A percentile compares a stretch with the other conserved stretches of the same genome.
These are phyloP conservation scores for Holothuria scabra DNA, from an alignment of 53 echinoderm and acorn worm species.

Conservation along the genomic window DNA sequence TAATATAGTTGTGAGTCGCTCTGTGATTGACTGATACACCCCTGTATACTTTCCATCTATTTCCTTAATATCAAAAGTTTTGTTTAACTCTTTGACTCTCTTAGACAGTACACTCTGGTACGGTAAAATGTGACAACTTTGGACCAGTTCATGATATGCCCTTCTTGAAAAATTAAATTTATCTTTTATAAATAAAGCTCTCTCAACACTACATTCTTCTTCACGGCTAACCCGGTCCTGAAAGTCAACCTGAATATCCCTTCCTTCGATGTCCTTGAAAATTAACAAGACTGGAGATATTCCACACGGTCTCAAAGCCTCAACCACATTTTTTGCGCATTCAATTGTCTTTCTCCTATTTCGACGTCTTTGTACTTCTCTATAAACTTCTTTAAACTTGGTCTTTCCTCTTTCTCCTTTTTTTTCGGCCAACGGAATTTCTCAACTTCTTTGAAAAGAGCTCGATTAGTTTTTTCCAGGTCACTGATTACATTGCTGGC, in stretches of 20 bases:
- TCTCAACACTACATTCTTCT: background rate
- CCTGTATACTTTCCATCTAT: background rate
- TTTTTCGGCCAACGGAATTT: background rate
- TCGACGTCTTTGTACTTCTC: background rate
- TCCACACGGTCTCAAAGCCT: background rate
- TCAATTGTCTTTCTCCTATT: background rate
- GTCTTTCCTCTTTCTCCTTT: background rate
- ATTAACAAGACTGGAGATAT: conserved; percentile 5
- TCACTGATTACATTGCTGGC: background rate
- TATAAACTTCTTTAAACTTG: background rate
- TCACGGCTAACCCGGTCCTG: background rate
- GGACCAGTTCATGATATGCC: conserved; percentile 9
- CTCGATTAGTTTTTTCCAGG: background rate
- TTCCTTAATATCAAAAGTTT: background rate
- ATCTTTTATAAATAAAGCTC: background rate
- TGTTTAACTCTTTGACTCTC: background rate
- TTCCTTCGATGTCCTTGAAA: background rate
- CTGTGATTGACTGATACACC: conserved; percentile 6
- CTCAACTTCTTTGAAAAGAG: background rate
- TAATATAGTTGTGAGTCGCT: background rate
- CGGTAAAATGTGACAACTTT: conserved; percentile 20
- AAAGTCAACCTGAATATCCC: background rate
- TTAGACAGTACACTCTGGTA: background rate
- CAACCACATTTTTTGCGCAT: conserved; percentile 9
- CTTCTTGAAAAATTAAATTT: conserved; percentile 19